These are phyloP conservation scores for Triplophysa rosa DNA, from an alignment of 2,113 vertebrate genomes.

Conservation along the genomic window DNA sequence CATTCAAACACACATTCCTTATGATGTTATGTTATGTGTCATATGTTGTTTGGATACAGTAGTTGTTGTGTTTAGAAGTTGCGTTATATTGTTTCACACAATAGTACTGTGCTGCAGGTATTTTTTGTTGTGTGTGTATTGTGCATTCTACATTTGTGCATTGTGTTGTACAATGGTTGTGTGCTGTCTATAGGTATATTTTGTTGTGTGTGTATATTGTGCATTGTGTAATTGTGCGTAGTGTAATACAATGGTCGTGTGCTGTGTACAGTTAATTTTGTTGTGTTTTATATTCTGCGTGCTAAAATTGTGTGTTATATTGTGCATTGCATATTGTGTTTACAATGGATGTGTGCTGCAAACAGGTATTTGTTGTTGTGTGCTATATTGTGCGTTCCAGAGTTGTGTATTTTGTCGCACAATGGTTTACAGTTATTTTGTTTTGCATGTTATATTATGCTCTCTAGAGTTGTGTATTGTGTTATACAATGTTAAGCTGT, in stretches of 20 bases:
- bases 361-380: not conserved
- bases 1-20: not conserved
- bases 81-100: not conserved
- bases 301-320: too few relatives aligned
- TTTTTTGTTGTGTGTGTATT: not conserved
- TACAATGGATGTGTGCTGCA: too few relatives aligned
- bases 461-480: not conserved
- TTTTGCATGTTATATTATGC: not conserved
- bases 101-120: not conserved
- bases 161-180: too few relatives aligned
- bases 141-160: too few relatives aligned
- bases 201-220: not conserved
- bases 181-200: too few relatives aligned
- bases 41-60: too few relatives aligned
- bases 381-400: not conserved
- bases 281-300: not conserved
- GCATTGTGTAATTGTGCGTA: not conserved
- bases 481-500: too few relatives aligned
- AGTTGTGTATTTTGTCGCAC: too few relatives aligned
- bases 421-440: too few relatives aligned
- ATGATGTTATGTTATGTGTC: too few relatives aligned
- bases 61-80: not conserved
- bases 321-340: too few relatives aligned
- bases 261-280: not conserved
- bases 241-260: too few relatives aligned